phyloP scores from a whole-genome alignment of 2,113 vertebrate genomes.

The Anthoscopus minutus region DNA sequence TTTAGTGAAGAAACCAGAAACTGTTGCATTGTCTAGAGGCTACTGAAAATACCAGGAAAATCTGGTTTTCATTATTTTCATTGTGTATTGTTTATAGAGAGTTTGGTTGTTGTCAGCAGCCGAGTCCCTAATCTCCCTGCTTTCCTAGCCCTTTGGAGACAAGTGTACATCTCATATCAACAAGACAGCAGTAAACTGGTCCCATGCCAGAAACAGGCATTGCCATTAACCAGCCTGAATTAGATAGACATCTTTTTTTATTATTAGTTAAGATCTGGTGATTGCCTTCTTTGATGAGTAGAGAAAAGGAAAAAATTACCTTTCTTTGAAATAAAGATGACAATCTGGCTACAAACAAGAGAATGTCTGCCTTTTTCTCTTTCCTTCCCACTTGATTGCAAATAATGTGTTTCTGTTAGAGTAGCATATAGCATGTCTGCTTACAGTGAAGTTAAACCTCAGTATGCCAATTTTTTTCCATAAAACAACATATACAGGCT shows the following conservation, averaged over 20 bases:
- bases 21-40: slow-evolving; percentile 57
- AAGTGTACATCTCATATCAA: slow-evolving; percentile 58
- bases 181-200: slow-evolving; percentile 53
- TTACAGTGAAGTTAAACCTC: slow-evolving; percentile 11
- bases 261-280: slow-evolving; percentile 54
- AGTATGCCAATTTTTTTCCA: neutral
- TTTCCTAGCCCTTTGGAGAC: slow-evolving; percentile 41
- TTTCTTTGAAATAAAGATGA: neutral
- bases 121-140: slow-evolving; percentile 60
- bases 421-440: neutral
- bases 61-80: slow-evolving; percentile 65
- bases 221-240: slow-evolving; percentile 23
- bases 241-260: neutral
- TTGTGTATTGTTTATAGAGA: slow-evolving; percentile 63
- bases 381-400: neutral
- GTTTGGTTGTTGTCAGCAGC: slow-evolving; percentile 61
- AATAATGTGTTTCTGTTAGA: slow-evolving; percentile 16
- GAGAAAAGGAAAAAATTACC: neutral
- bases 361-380: neutral
- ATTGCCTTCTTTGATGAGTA: slow-evolving; percentile 31
- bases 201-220: slow-evolving; percentile 24
- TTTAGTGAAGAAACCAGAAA: slow-evolving; percentile 68
- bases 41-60: slow-evolving; percentile 60
- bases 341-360: neutral
- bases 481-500: neutral